These are phyloP conservation scores for Microtus richardsoni DNA, from an alignment of 2,113 vertebrate genomes.

Conservation along the genomic window DNA sequence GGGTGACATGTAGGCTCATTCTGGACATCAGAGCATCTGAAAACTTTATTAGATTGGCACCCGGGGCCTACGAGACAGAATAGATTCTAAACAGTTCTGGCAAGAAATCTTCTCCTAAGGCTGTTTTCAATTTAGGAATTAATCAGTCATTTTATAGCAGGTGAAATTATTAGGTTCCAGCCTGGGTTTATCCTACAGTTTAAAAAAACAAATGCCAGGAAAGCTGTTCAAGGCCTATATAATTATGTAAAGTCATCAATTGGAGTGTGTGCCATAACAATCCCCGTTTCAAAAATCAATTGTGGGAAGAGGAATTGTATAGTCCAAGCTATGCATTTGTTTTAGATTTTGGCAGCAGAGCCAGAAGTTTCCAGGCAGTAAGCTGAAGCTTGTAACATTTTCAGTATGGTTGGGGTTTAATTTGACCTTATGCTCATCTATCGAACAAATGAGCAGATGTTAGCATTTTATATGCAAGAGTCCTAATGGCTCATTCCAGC, in stretches of 20 bases:
- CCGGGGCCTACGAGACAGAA: neutral
- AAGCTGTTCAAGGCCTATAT: neutral
- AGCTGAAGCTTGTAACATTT: neutral
- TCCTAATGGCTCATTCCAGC: neutral
- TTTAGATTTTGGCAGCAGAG: conserved; percentile 16
- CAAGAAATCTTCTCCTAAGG: conserved; percentile 37
- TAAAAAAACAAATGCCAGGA: conserved; percentile 13
- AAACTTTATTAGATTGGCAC: neutral
- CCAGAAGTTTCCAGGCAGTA: conserved; percentile 15
- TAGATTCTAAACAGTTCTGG: conserved; percentile 50
- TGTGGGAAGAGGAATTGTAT: conserved; percentile 22
- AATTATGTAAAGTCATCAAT: conserved; percentile 56
- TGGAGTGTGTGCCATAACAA: conserved; percentile 41
- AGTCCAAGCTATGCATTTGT: neutral
- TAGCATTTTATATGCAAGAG: conserved; percentile 30
- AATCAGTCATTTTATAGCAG: conserved; percentile 56
- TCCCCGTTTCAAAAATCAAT: conserved; percentile 29
- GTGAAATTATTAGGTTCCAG: conserved; percentile 56
- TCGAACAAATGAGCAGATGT: neutral
- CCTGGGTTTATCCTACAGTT: conserved; percentile 53
- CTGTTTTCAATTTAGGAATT: conserved; percentile 55
- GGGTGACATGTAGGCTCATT: neutral
- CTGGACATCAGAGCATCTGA: neutral
- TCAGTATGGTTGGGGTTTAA: neutral
- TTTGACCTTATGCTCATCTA: neutral